Evolutionary conservation across 2,888 invertebrate species (phyloP).

Genomic region (Sepioteuthis lessoniana): DNA sequence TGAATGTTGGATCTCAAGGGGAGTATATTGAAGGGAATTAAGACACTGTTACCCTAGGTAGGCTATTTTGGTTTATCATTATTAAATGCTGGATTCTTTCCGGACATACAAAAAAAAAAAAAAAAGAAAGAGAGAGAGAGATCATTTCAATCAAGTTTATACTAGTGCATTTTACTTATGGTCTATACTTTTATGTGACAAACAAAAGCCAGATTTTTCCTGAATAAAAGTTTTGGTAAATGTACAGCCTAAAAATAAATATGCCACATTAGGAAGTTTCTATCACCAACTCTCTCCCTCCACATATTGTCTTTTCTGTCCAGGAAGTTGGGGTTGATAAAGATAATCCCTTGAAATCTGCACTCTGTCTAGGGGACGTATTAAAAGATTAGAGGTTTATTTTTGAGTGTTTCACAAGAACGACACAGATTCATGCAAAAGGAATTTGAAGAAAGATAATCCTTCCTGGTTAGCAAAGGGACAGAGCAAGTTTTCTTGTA

Average conservation of each 20-base stretch:
- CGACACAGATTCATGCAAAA: not conserved
- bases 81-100: too few species aligned
- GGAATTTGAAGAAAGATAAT: constrained; percentile 8
- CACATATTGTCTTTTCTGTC: not conserved
- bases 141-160: not conserved
- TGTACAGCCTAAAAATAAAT: not conserved
- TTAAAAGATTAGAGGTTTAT: not conserved
- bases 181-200: not conserved
- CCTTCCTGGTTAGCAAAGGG: not conserved
- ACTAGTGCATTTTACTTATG: not conserved
- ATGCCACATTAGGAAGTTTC: not conserved
- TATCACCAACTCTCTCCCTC: not conserved
- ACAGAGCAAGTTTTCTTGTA: too few species aligned
- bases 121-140: too few species aligned
- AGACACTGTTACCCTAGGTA: too few species aligned
- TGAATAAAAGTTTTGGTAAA: not conserved
- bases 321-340: not conserved
- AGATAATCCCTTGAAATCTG: not conserved
- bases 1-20: too few species aligned
- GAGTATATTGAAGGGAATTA: too few species aligned
- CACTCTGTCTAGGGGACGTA: not conserved
- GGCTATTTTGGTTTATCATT: too few species aligned
- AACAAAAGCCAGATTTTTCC: not conserved
- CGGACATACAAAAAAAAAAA: too few species aligned
- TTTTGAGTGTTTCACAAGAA: not conserved